Conservation (phyloP, 2,797 vertebrate species). For the Champsocephalus esox region DNA sequence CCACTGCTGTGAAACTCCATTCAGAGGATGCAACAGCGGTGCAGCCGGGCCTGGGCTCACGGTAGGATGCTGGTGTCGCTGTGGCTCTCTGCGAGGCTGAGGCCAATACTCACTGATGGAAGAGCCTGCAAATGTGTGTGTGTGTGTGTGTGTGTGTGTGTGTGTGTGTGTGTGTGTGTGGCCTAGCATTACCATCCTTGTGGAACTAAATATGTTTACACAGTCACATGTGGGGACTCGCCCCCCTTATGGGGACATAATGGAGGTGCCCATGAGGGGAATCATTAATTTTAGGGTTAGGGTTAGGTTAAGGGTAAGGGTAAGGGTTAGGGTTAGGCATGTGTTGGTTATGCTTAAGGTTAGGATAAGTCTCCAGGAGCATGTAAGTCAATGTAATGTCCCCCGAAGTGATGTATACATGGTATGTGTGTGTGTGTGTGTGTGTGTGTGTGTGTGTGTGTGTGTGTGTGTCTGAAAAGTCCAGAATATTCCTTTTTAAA, state of each 20-base stretch:
- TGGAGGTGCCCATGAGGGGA: no score
- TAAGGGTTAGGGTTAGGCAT: no score
- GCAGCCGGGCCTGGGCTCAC: slow-evolving; percentile 74
- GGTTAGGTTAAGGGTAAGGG: no score
- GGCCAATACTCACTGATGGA: slow-evolving; percentile 77
- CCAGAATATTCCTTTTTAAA: slow-evolving; percentile 11
- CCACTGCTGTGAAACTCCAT: slow-evolving; percentile 80
- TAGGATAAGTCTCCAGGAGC: no score
- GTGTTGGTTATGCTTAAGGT: no score
- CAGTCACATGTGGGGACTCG: no score
- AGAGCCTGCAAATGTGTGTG: slow-evolving; percentile 41
- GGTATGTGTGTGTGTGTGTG: slow-evolving; percentile 6
- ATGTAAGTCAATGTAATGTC: no score
- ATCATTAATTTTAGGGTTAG: no score
- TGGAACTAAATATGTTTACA: no score
- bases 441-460: slow-evolving; percentile 27
- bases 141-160: slow-evolving; percentile 16
- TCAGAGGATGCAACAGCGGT: slow-evolving; percentile 79
- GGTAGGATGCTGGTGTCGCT: slow-evolving; percentile 75
- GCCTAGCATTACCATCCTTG: no score
- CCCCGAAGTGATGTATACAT: no score
- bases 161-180: slow-evolving; percentile 19
- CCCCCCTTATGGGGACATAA: no score
- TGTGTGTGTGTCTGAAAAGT: slow-evolving; percentile 32
- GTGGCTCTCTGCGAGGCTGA: slow-evolving; percentile 62